Evolutionary conservation across 2,797 vertebrate genomes (phyloP).

Genomic region (Coccyzus lansbergi): DNA sequence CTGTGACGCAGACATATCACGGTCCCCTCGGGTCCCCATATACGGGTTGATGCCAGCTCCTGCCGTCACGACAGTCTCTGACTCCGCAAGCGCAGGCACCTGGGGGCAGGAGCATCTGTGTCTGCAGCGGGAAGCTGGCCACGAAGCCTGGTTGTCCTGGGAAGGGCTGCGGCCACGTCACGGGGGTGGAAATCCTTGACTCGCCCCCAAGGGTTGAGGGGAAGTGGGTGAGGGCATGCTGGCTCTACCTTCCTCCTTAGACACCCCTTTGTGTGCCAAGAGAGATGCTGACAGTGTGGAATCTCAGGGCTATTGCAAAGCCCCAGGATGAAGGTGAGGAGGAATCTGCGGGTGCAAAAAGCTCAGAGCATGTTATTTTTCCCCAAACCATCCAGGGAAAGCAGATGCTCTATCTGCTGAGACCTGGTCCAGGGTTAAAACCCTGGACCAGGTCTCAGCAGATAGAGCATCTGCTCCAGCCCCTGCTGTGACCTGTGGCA

Average conservation of each 20-base stretch:
- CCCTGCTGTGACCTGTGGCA: accelerated
- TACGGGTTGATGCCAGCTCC: not conserved
- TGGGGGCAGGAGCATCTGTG: constrained; percentile 17
- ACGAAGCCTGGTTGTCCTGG: not conserved
- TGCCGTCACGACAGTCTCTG: not conserved
- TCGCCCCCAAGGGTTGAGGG: not conserved
- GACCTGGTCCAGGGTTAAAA: not conserved
- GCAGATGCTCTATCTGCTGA: too few species aligned
- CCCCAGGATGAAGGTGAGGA: not conserved
- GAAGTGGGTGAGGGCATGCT: accelerated
- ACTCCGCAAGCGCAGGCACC: not conserved
- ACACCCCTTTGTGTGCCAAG: accelerated
- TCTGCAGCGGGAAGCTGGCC: not conserved
- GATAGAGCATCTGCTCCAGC: not conserved
- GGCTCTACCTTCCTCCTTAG: not conserved
- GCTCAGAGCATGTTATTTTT: accelerated
- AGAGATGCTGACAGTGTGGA: not conserved
- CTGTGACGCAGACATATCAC: not conserved
- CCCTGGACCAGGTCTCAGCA: not conserved
- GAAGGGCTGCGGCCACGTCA: not conserved
- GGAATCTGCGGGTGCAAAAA: not conserved
- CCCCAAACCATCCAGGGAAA: accelerated
- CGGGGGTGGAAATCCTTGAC: not conserved
- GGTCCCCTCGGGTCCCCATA: not conserved
- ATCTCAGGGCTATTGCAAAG: not conserved